Conservation (phyloP, 2,113 vertebrate genomes). For the Perca flavescens region DNA sequence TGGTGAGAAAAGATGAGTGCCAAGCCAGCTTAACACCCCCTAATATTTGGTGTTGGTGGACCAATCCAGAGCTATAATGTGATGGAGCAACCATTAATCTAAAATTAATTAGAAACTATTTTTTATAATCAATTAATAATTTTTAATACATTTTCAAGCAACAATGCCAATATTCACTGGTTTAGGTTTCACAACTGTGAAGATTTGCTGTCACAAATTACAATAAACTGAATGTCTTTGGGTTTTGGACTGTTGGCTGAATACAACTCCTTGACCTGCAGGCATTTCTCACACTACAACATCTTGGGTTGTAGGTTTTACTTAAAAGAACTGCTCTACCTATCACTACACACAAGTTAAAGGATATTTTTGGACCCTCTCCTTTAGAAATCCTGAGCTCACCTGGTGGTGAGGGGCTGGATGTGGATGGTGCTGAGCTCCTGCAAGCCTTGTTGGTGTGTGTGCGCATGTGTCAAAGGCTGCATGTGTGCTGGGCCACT, state of each 20-base stretch:
- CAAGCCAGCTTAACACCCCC: background rate
- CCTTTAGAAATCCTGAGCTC: slow-evolving; percentile 3
- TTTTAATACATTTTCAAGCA: too few relatives aligned
- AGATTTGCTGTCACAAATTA: too few relatives aligned
- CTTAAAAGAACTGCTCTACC: too few relatives aligned
- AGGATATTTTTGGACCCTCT: background rate
- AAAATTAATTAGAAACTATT: too few relatives aligned
- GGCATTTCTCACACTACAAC: too few relatives aligned
- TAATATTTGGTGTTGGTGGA: background rate
- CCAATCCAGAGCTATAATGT: background rate
- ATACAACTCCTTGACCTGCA: too few relatives aligned
- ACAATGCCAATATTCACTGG: too few relatives aligned
- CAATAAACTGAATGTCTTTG: too few relatives aligned
- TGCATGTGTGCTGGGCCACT: slow-evolving; percentile 88
- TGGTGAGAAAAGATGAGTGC: background rate
- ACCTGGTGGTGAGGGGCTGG: slow-evolving; percentile 96
- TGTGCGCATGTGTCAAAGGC: slow-evolving; percentile 89
- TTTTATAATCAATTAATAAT: too few relatives aligned
- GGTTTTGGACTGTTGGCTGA: too few relatives aligned
- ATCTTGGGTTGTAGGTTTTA: too few relatives aligned
- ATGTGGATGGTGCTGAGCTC: slow-evolving; percentile 99
- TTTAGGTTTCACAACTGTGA: too few relatives aligned
- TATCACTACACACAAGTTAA: background rate
- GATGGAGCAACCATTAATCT: background rate
- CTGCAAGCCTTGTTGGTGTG: slow-evolving; percentile 92